These are phyloP conservation scores for Bucco capensis DNA, from an alignment of 2,113 vertebrate genomes.

Conservation along the genomic window DNA sequence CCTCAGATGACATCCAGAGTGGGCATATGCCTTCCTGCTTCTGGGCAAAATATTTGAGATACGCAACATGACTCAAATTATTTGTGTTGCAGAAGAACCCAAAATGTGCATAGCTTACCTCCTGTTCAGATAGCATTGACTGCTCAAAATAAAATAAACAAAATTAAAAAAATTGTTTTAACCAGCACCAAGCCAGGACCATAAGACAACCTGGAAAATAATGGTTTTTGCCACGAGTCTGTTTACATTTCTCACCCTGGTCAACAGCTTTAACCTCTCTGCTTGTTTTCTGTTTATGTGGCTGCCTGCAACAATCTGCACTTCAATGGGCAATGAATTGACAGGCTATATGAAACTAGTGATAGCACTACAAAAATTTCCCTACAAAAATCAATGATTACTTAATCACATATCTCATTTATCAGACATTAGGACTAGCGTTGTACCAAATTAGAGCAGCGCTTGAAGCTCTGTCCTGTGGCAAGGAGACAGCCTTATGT, in stretches of 20 bases:
- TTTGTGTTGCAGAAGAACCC: not conserved
- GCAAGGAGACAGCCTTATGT: conserved; percentile 30
- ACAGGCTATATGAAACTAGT: not conserved
- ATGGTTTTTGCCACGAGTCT: not conserved
- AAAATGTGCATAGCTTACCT: not conserved
- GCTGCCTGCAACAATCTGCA: not conserved
- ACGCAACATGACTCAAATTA: not conserved
- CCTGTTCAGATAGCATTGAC: not conserved
- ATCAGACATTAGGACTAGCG: not conserved
- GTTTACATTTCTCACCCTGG: not conserved
- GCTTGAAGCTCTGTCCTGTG: not conserved
- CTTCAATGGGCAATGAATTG: conserved; percentile 16
- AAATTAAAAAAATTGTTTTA: not conserved
- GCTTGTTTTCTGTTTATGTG: not conserved
- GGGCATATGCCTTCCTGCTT: not conserved
- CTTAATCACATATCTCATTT: not conserved
- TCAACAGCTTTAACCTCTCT: not conserved
- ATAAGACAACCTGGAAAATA: not conserved
- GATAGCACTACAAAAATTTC: not conserved
- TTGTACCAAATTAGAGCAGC: not conserved
- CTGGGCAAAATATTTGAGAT: conserved; percentile 41
- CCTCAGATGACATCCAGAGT: conserved; percentile 12
- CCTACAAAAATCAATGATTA: conserved; percentile 9
- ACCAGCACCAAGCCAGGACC: not conserved
- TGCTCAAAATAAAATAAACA: not conserved